Evolutionary conservation across 2,888 invertebrate species (phyloP), one percentile per base, ranked within the genome.

Genomic region (Graphium colonna): DNA sequence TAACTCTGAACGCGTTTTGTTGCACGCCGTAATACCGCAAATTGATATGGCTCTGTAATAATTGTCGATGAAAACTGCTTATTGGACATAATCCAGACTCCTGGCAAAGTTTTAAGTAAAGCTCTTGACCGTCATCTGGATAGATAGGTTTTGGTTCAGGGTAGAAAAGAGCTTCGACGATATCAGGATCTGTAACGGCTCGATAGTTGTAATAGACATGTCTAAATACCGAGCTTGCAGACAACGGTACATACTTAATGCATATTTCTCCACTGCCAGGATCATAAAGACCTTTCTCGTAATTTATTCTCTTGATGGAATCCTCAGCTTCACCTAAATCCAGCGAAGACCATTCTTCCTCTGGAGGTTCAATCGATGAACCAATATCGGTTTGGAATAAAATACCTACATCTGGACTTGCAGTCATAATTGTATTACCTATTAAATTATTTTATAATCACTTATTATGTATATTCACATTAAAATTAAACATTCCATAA

Each of bases 81-180:
- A 76, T 68, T 0, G 70, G 71, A 21, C 57, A 55, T 48, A 67
- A 53, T 16, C 67, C 57, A 63, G 64, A 68, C 58, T 75, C 65
- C 15, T 70, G 59, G 42, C 78, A 77, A 3, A 73, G 38, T 7
- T 59, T 64, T 42, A 75, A 48, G 52, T 79, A 77, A 3, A 73
- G 57, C n/a, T 78, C 71, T 60, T 73, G 76, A 0, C 79, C 78
- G 47, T 77, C 75, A 38, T 66, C 66, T 2, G 67, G 52, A 48
- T 69, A 75, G 54, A 57, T 65, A 18, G 63, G 60, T 51, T 54
- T 57, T 8, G 67, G 65, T 51, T 65, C 62, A n/a, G 72, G 68
- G n/a, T 63, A 46, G 2, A 65, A 46, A 10, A 78, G 59, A 16
- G 76, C 75, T 12, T 67, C 63, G 44, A 62, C 26, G 17, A 77